These are phyloP conservation scores for Agapornis roseicollis DNA, from an alignment of 2,113 vertebrate genomes.

Conservation along the genomic window DNA sequence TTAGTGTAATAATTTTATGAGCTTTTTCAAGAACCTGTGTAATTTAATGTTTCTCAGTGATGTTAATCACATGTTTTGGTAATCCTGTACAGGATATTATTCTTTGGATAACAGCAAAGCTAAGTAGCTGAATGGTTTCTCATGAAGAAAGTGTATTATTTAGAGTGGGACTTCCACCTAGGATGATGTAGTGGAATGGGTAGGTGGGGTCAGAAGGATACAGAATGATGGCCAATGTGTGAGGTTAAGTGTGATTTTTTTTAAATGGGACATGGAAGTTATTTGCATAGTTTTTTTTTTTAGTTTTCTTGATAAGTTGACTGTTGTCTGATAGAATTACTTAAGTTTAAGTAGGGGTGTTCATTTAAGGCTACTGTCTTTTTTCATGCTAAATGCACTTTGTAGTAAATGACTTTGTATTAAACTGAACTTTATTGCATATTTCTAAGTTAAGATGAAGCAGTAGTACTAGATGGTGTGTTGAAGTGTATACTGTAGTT, in stretches of 20 bases:
- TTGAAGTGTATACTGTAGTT: background rate
- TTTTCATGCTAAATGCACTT: background rate
- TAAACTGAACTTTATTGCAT: background rate
- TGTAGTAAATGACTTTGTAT: background rate
- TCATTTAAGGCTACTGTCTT: background rate
- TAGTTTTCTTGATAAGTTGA: background rate
- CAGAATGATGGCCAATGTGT: background rate
- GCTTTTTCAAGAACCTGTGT: conserved; percentile 16
- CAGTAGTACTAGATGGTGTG: background rate
- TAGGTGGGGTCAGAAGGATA: background rate
- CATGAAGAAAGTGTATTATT: background rate
- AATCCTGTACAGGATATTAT: background rate
- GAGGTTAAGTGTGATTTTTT: background rate
- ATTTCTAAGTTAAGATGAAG: background rate
- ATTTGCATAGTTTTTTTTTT: background rate
- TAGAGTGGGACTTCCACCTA: background rate
- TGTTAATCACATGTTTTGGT: background rate
- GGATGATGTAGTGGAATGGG: background rate
- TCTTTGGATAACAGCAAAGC: background rate
- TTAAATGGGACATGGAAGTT: background rate
- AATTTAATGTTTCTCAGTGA: background rate
- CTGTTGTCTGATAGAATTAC: background rate
- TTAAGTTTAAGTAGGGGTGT: background rate
- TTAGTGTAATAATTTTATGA: conserved; percentile 1
- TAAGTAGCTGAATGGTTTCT: background rate